Conservation (phyloP, 2,113 vertebrate species). For the Rana temporaria region DNA sequence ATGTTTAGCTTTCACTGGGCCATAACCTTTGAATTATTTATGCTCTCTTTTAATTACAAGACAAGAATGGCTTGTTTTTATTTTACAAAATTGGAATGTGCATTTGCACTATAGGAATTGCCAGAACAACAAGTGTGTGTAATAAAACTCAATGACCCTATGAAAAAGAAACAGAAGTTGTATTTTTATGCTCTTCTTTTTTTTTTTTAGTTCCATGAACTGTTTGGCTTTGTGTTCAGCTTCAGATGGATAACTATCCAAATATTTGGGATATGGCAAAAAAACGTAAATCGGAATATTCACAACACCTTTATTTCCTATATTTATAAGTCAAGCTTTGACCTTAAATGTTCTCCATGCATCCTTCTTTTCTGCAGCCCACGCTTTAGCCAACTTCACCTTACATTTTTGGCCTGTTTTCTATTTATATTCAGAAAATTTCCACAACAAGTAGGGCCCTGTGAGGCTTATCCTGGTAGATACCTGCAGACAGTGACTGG, state of each 20-base stretch:
- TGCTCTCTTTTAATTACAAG: neutral
- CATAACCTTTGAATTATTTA: neutral
- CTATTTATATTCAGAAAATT: slow-evolving; percentile 43
- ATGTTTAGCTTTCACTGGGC: neutral
- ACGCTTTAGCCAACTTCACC: slow-evolving; percentile 17
- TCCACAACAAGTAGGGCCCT: slow-evolving; percentile 21
- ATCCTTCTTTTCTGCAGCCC: slow-evolving; percentile 27
- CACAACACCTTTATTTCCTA: slow-evolving; percentile 42
- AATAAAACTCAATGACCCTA: slow-evolving; percentile 43
- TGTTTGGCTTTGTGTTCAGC: slow-evolving; percentile 28
- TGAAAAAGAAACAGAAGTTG: slow-evolving; percentile 42
- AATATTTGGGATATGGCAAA: slow-evolving; percentile 40
- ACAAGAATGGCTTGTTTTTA: neutral
- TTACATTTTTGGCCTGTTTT: slow-evolving; percentile 39
- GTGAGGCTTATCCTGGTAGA: slow-evolving; percentile 33
- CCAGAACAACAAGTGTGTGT: slow-evolving; percentile 34
- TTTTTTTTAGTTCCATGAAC: slow-evolving; percentile 48
- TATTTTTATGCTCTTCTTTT: slow-evolving; percentile 48
- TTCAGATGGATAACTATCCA: slow-evolving; percentile 46
- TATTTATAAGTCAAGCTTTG: slow-evolving; percentile 27
- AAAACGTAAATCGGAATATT: slow-evolving; percentile 41
- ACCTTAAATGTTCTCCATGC: slow-evolving; percentile 48
- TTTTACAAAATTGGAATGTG: slow-evolving; percentile 18
- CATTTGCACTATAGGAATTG: slow-evolving; percentile 37
- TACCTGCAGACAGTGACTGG: slow-evolving; percentile 46